Percentiles rank a stretch among this genome's conserved stretches.
phyloP scores from a whole-genome alignment of 2,888 invertebrate species.

The Busseola fusca region DNA sequence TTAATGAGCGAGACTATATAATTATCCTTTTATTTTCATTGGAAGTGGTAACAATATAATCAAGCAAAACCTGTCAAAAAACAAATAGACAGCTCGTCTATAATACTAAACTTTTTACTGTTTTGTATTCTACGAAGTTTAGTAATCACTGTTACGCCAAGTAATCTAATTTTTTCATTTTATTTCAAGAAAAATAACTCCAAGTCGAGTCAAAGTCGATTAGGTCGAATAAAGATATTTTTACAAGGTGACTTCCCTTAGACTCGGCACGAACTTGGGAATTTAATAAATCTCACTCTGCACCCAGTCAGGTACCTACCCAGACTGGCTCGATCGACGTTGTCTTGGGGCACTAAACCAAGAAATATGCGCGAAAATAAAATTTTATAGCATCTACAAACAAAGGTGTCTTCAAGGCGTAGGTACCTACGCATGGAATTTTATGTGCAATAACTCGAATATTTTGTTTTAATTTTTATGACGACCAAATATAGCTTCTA shows the following conservation, averaged over 20 bases:
- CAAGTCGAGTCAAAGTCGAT: conserved; percentile 67
- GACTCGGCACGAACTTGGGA: conserved; percentile 48
- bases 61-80: conserved; percentile 18
- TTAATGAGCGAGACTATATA: not conserved
- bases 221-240: conserved; percentile 68
- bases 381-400: conserved; percentile 67
- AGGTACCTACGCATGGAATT: conserved; percentile 20
- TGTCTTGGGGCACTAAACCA: conserved; percentile 54
- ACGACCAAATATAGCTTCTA: conserved; percentile 1
- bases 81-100: not conserved
- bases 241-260: conserved; percentile 69
- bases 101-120: conserved; percentile 33
- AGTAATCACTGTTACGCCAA: conserved; percentile 28
- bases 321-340: conserved; percentile 36
- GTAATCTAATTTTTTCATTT: conserved; percentile 23
- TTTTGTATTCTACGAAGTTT: conserved; percentile 36
- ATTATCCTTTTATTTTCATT: conserved; percentile 6
- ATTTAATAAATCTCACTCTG: conserved; percentile 57
- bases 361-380: conserved; percentile 69
- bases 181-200: conserved; percentile 51
- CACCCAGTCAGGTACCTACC: conserved; percentile 52
- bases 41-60: conserved; percentile 10
- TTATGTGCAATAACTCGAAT: conserved; percentile 15
- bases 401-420: conserved; percentile 59
- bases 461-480: conserved; percentile 21